phyloP scores from a whole-genome alignment of 2,888 invertebrate species.

The Rhagonycha lutea region DNA sequence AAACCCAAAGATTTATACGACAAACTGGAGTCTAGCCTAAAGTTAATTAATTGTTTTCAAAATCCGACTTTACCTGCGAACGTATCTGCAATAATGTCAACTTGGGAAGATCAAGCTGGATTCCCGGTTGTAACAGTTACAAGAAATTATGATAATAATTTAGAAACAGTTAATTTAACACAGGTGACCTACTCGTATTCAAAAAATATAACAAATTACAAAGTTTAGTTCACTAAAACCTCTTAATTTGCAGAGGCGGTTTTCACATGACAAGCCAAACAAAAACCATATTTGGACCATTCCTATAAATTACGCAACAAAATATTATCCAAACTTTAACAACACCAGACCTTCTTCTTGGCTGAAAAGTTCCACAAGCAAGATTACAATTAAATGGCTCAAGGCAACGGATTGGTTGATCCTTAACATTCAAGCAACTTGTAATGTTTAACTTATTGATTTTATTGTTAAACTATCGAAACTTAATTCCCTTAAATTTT shows the following conservation, averaged over 20 bases:
- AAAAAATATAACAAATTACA: no score
- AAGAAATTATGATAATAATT: neutral
- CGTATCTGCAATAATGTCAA: neutral
- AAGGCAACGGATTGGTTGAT: constrained; percentile 47
- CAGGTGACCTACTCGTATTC: neutral
- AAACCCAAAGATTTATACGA: neutral
- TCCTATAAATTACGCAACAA: neutral
- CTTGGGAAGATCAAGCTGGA: neutral
- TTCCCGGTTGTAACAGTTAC: neutral
- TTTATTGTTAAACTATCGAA: neutral
- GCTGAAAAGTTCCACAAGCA: neutral
- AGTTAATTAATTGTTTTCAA: neutral
- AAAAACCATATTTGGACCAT: neutral
- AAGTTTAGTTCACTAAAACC: neutral
- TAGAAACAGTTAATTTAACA: neutral
- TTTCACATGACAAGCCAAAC: neutral
- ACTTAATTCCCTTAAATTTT: neutral
- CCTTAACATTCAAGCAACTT: constrained; percentile 19
- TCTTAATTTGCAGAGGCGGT: neutral
- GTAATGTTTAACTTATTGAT: neutral
- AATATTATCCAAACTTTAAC: neutral
- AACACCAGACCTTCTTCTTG: neutral
- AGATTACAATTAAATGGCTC: neutral
- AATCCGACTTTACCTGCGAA: neutral
- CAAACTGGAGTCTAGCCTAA: neutral